These are phyloP conservation scores for Glossophaga mutica DNA, from an alignment of 2,797 vertebrate species.

Conservation along the genomic window DNA sequence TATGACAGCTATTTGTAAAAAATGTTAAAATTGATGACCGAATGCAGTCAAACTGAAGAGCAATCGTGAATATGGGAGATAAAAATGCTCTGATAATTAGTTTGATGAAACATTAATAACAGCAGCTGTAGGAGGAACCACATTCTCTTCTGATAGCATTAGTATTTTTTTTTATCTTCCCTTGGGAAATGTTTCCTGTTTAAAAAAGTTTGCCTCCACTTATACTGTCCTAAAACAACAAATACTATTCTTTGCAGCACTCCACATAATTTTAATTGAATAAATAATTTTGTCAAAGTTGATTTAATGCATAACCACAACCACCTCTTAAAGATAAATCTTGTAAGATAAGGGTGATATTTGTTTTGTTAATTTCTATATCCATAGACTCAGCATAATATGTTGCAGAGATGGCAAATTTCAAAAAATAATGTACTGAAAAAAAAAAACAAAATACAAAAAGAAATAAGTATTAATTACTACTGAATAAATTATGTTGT, in stretches of 20 bases:
- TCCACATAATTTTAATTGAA: neutral
- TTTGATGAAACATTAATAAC: conserved; percentile 27
- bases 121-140: neutral
- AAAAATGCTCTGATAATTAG: conserved; percentile 33
- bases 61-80: neutral
- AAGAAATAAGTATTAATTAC: neutral
- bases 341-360: neutral
- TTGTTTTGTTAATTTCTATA: neutral
- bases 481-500: neutral
- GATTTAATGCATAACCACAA: neutral
- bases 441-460: neutral
- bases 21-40: neutral
- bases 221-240: neutral
- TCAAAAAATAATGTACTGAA: neutral
- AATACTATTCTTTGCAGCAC: neutral
- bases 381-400: neutral
- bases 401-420: neutral
- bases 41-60: neutral
- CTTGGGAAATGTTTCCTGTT: neutral
- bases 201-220: neutral
- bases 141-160: neutral
- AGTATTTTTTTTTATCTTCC: neutral
- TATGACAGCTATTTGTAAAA: neutral
- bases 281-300: neutral
- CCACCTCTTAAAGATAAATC: neutral